A percentile compares a stretch with the other conserved stretches of the same genome.
Conservation (phyloP, 2,888 invertebrate species). For the Drosophila ezoana region DNA sequence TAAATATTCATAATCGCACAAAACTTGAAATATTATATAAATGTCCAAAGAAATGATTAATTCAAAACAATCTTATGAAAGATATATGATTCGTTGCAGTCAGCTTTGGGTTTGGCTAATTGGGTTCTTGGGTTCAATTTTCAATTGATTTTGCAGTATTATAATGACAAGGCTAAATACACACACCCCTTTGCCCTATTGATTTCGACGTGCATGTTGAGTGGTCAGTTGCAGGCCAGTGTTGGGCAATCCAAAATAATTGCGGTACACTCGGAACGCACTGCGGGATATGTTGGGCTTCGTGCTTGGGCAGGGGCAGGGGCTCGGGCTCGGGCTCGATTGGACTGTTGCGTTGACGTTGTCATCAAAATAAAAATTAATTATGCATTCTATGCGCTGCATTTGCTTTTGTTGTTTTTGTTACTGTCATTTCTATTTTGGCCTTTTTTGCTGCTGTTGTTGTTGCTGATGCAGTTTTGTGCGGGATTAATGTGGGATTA, state of each 20-base stretch:
- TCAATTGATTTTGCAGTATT: too few species aligned
- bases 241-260: constrained; percentile 59
- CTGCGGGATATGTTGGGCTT: constrained; percentile 16
- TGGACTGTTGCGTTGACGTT: constrained; percentile 68
- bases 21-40: too few species aligned
- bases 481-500: constrained; percentile 74
- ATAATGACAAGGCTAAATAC: too few species aligned
- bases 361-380: constrained; percentile 84
- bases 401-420: constrained; percentile 78
- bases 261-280: constrained; percentile 34
- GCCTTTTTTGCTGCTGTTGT: constrained; percentile 51
- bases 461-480: constrained; percentile 42
- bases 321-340: constrained; percentile 1
- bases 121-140: not conserved
- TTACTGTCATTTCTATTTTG: constrained; percentile 73
- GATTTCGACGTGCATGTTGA: constrained; percentile 3
- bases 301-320: too few species aligned
- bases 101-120: too few species aligned
- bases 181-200: too few species aligned
- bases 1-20: too few species aligned
- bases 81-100: too few species aligned
- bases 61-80: too few species aligned
- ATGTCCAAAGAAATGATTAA: too few species aligned
- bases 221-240: constrained; percentile 20
- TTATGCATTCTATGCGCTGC: constrained; percentile 82